Conservation (phyloP, 2,888 invertebrate genomes). For the Periphyllus acericola region DNA sequence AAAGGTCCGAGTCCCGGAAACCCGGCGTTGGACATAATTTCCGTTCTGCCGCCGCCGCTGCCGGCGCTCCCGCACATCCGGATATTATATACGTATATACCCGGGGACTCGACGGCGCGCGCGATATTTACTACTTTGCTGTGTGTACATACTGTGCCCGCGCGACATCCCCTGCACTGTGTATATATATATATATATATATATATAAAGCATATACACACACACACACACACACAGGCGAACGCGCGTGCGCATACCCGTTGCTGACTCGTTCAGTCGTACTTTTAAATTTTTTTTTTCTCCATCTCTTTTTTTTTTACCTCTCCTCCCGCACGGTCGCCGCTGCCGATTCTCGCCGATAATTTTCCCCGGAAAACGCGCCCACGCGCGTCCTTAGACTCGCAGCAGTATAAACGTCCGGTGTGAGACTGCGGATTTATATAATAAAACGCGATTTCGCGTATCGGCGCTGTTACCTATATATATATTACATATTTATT, state of each 20-base stretch:
- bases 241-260: neutral
- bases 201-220: neutral
- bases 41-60: constrained; percentile 41
- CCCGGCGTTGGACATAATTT: constrained; percentile 57
- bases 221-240: neutral
- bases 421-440: no score
- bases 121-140: constrained; percentile 41
- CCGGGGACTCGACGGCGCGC: constrained; percentile 27
- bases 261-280: no score
- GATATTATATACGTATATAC: neutral
- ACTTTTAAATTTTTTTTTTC: no score
- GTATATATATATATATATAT: neutral
- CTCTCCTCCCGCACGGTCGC: no score
- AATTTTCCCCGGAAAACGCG: no score
- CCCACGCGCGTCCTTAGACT: no score
- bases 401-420: no score
- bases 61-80: constrained; percentile 47
- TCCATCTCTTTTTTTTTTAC: no score
- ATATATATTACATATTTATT: no score
- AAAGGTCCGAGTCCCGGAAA: constrained; percentile 55
- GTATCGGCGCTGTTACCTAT: no score
- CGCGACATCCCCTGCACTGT: neutral
- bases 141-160: neutral
- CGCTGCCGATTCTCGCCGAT: no score
- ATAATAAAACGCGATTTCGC: no score